These are phyloP conservation scores for Chrysocyon brachyurus DNA, from an alignment of 2,797 vertebrate species.

Conservation along the genomic window DNA sequence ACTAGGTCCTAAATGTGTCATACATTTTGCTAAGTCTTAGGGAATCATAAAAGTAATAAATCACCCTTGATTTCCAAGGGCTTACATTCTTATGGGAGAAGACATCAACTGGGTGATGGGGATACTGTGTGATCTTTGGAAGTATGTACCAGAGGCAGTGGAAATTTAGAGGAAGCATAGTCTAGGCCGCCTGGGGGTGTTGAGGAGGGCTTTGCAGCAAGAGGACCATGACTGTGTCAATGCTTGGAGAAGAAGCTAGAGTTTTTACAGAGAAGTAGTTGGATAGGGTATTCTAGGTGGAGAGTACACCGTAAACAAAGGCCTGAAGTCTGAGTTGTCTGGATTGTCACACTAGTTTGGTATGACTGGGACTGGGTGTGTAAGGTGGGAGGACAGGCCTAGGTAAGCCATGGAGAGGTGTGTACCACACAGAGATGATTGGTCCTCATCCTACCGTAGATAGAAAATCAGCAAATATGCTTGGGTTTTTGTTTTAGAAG, in stretches of 20 bases:
- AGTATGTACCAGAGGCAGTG: not conserved
- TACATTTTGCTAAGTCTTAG: not conserved
- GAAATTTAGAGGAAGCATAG: not conserved
- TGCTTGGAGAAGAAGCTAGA: not conserved
- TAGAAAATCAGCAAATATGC: not conserved
- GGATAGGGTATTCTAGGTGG: not conserved
- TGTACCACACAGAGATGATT: not conserved
- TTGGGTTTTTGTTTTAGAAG: not conserved
- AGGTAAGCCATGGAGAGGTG: not conserved
- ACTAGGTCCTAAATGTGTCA: not conserved
- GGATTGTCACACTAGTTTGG: not conserved
- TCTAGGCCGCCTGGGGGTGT: fast-evolving
- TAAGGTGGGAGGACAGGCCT: not conserved
- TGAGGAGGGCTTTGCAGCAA: not conserved
- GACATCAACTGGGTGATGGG: not conserved
- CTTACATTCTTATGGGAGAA: not conserved
- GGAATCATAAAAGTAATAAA: not conserved
- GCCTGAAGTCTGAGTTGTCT: not conserved
- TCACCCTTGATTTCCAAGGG: not conserved
- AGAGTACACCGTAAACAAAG: too few relatives aligned
- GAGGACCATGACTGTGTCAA: not conserved
- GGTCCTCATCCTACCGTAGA: not conserved
- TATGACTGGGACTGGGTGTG: not conserved
- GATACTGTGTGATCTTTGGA: not conserved
- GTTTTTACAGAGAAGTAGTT: not conserved